Evolutionary conservation across 2,888 invertebrate species (phyloP).

Genomic region (Cordylochernes scorpioides): DNA sequence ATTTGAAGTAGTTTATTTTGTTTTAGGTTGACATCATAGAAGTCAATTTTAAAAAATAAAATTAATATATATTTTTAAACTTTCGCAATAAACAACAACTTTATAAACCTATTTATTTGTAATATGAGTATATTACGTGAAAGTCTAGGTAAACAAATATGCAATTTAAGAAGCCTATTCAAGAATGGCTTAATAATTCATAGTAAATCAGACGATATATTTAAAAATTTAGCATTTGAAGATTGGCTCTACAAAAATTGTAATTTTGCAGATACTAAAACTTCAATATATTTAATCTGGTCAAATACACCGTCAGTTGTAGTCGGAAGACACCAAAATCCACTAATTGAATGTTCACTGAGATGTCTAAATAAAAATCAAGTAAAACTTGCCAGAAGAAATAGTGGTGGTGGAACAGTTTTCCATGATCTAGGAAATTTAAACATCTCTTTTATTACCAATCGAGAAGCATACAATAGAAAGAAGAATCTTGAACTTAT

Average conservation of each 20-base stretch:
- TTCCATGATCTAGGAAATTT: constrained; percentile 84
- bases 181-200: too few species aligned
- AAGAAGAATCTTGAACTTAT: constrained; percentile 64
- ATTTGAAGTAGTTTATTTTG: too few species aligned
- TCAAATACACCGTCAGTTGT: constrained; percentile 79
- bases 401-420: constrained; percentile 83
- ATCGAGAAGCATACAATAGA: constrained; percentile 51
- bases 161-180: too few species aligned
- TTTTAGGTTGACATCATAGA: too few species aligned
- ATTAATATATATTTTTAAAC: too few species aligned
- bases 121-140: too few species aligned
- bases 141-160: too few species aligned
- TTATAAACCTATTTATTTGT: too few species aligned
- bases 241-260: constrained; percentile 79
- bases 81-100: too few species aligned
- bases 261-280: constrained; percentile 51
- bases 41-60: too few species aligned
- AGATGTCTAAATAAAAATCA: constrained; percentile 35
- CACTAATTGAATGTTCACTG: constrained; percentile 70
- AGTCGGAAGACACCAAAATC: constrained; percentile 86
- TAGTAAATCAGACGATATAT: constrained; percentile 69
- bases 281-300: constrained; percentile 53
- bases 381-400: constrained; percentile 53
- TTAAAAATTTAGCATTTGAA: constrained; percentile 74
- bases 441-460: constrained; percentile 71